These are phyloP conservation scores for Hylomyscus alleni DNA, from an alignment of 2,797 vertebrate genomes.

Conservation along the genomic window DNA sequence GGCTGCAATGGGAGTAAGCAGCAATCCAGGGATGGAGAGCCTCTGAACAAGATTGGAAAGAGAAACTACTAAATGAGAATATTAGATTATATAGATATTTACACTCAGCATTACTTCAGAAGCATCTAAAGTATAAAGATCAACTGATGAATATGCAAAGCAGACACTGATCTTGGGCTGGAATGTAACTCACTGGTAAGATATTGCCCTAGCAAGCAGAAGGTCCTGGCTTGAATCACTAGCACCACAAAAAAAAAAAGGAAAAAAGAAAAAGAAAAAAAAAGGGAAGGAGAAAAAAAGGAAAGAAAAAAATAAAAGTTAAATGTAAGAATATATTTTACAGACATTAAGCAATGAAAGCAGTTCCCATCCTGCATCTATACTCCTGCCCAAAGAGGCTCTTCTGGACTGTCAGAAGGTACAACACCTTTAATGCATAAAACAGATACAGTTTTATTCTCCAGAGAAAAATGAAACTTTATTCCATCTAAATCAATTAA, in stretches of 20 bases:
- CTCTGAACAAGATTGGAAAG: background rate
- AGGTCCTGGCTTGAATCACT: background rate
- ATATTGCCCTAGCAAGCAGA: background rate
- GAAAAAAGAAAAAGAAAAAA: background rate
- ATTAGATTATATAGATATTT: background rate
- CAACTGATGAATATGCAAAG: conserved; percentile 10
- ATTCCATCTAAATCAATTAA: conserved; percentile 56
- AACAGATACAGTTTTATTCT: conserved; percentile 44
- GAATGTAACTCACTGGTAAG: background rate
- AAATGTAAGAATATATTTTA: background rate
- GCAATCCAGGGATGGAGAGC: too few species aligned
- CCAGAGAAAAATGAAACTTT: conserved; percentile 17
- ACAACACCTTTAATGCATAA: background rate
- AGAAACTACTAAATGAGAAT: background rate
- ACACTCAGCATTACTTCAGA: conserved; percentile 21
- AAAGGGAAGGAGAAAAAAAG: too few species aligned
- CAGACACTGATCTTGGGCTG: background rate
- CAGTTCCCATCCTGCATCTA: background rate
- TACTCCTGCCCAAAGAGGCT: conserved; percentile 9
- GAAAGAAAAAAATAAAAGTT: background rate
- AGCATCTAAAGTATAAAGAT: conserved; percentile 33
- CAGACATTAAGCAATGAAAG: conserved; percentile 6
- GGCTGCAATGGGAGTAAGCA: background rate
- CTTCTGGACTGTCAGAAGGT: conserved; percentile 21
- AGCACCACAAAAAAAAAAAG: background rate